Base-by-base conservation (phyloP, 2,888 invertebrate species). In the Saturnia japonica region DNA sequence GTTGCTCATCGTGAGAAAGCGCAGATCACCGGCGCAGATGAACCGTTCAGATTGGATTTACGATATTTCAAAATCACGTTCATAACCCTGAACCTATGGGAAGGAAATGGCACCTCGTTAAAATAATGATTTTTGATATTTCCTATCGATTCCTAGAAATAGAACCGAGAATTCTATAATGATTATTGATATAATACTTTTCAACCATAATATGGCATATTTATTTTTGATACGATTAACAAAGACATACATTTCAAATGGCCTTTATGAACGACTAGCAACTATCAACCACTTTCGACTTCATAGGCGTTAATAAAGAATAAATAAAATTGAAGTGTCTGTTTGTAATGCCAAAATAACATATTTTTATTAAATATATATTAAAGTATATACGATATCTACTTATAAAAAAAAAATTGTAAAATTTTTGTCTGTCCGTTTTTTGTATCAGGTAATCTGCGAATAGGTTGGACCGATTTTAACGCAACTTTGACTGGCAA, bases 31-130 rank as follows among this genome's bases (percentile, higher is more conserved):
- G 82, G 80, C 77, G 76, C 80, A 85, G 88, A 88, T 88, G 88
- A 85, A 83, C 85, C 80, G 85, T 88, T 85, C 82, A 85, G 88
- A 91, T 91, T 88, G 88, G 84, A 90, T 91, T 91, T 90, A 91
- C 88, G 88, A 90, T 91, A 90, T 90, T 91, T 89, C 84, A 82
- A 88, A 89, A 90, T 91, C 90, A 91, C 89, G 91, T 89, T 87
- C 81, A 80, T 88, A 89, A 90, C 91, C 91, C 91, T 93, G 90
- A 91, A 90, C 89, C 86, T 84, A 80, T 84, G 88, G 83, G 86
- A 85, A 88, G 87, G 85, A 90, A 88, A 88, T 89, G 86, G 86
- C 89, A 89, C 88, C 81, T 86, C 81, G 77, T 76, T 76, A 78
- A 76, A 78, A 83, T 80, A 78, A 80, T 64, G 19, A 40, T 85